Base-by-base conservation (phyloP, 1,140 invertebrate species). In the Kradibia gibbosae region DNA sequence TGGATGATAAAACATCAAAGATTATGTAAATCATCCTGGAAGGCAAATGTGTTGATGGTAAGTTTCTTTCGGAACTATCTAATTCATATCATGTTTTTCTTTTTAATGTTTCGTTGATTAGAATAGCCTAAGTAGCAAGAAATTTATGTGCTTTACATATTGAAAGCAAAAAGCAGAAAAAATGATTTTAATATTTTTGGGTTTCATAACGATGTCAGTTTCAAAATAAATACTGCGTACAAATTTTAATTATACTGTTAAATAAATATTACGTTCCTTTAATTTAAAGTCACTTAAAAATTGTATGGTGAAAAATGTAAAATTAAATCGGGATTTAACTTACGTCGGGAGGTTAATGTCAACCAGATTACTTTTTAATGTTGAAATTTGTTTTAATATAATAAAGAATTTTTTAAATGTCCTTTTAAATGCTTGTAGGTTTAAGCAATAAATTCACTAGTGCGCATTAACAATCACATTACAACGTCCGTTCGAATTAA, bases 11-110 rank as follows among this genome's bases (percentile, higher is more conserved):
- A 67, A 36, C 62, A 39, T 67, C n/a, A 67, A 67, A 67, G n/a
- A 67, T 67, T 67, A 67, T 67, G 62, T 39, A 39, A 67, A 67
- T 67, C 62, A 67, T 67, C 39, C n/a, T n/a, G 2, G 62, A 39
- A 34, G 36, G 34, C 39, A n/a, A 67, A 67, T 67, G 36, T 67
- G 36, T 67, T 34, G 25, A 8, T 20, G 8, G 15, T 10, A 36
- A 67, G 39, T 67, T 67, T 67, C 17, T 39, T 39, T 39, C 34
- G 20, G 3, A 67, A 15, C 17, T 67, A 39, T 62, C 57, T 53
- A 17, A n/a, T n/a, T n/a, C 3, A 1, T 22, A 1, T 67, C 3
- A n/a, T 8, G 36, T 15, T 67, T 36, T n/a, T 31, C 22, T 65
- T 36, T 65, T 65, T 36, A 65, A 36, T 39, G 62, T 67, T 39